A percentile compares a stretch with the other conserved stretches of the same genome.
Conservation (phyloP, 2,888 invertebrate species). For the Agrotis segetum region DNA sequence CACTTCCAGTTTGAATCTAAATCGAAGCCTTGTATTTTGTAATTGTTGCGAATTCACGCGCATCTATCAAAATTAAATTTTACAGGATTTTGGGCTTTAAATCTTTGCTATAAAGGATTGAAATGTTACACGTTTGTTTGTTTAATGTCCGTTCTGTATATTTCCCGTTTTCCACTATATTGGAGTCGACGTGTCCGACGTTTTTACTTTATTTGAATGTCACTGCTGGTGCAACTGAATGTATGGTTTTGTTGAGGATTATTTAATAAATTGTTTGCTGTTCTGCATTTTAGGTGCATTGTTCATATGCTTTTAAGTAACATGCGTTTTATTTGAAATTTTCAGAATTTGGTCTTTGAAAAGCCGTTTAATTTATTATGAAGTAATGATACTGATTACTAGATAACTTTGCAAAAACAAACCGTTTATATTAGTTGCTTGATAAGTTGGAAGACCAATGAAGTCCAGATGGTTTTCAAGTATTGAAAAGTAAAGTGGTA, state of each 20-base stretch:
- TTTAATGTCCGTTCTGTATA: slow-evolving; percentile 66
- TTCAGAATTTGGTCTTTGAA: too few species aligned
- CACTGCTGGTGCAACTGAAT: slow-evolving; percentile 54
- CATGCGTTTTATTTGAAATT: neutral
- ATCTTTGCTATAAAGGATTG: slow-evolving; percentile 75
- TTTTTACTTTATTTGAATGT: slow-evolving; percentile 69
- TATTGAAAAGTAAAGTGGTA: neutral
- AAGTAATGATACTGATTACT: neutral
- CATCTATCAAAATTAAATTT: slow-evolving; percentile 87
- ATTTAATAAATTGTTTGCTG: slow-evolving; percentile 53
- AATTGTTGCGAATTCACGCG: slow-evolving; percentile 80
- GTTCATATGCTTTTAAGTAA: slow-evolving; percentile 22
- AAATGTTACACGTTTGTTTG: slow-evolving; percentile 72
- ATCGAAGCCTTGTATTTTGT: slow-evolving; percentile 71
- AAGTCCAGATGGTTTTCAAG: neutral
- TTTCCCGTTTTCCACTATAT: slow-evolving; percentile 67
- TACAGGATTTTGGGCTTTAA: slow-evolving; percentile 82
- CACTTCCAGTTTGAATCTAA: slow-evolving; percentile 51
- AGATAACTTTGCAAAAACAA: neutral
- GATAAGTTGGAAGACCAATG: neutral
- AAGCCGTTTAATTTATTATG: too few species aligned
- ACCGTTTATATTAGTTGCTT: neutral
- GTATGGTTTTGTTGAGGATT: slow-evolving; percentile 55
- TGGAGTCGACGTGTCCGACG: slow-evolving; percentile 60
- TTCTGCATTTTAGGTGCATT: neutral